phyloP scores from a whole-genome alignment of 1,140 invertebrate species.

The Helicoverpa armigera region DNA sequence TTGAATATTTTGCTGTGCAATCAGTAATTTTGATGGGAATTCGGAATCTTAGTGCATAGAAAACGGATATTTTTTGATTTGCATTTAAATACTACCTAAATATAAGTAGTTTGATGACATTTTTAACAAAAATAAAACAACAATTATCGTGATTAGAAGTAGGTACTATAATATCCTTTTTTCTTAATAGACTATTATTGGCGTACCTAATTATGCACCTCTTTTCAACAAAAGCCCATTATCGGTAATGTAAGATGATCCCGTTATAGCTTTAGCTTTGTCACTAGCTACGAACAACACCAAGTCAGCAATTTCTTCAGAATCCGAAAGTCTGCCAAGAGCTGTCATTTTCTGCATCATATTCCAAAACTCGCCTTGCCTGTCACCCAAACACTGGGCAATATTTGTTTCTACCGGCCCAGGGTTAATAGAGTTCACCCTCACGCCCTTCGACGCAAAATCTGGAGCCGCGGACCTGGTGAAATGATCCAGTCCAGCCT shows the following conservation, averaged over 20 bases:
- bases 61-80: no score
- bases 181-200: no score
- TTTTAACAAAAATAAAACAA: no score
- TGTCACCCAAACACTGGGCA: conserved; percentile 18
- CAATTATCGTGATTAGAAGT: no score
- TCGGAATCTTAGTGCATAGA: no score
- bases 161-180: no score
- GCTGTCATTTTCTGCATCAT: not conserved
- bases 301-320: conserved; percentile 51
- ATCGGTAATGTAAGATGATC: conserved; percentile 23
- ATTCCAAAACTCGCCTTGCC: conserved; percentile 18
- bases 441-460: conserved; percentile 88
- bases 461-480: conserved; percentile 89
- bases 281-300: conserved; percentile 51
- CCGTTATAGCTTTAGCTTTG: conserved; percentile 48
- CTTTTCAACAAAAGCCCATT: conserved; percentile 19
- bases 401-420: conserved; percentile 88
- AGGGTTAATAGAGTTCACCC: conserved; percentile 92
- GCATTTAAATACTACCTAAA: no score
- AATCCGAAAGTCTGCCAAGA: conserved; percentile 33
- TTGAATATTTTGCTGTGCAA: no score
- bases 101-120: no score
- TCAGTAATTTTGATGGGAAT: no score
- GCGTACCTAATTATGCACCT: conserved; percentile 63
- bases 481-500: conserved; percentile 92